phyloP scores from a whole-genome alignment of 2,113 vertebrate species.

The Menura novaehollandiae region DNA sequence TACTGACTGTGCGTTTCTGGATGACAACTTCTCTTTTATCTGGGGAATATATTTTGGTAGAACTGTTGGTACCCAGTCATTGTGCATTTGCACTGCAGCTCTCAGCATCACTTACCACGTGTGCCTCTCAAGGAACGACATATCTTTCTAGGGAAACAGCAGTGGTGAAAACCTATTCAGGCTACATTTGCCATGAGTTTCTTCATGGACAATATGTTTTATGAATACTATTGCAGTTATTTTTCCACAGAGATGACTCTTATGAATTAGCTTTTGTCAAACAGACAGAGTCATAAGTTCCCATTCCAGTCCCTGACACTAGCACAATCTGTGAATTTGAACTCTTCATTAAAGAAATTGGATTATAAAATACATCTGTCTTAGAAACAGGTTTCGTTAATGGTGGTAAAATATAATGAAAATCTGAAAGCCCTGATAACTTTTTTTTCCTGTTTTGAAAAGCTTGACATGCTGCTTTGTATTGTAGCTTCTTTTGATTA shows the following conservation, averaged over 20 bases:
- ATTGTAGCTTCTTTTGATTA: not conserved
- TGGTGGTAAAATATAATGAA: not conserved
- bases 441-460: not conserved
- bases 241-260: not conserved
- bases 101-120: not conserved
- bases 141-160: not conserved
- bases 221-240: not conserved
- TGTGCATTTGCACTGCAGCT: not conserved
- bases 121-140: not conserved
- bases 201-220: not conserved
- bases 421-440: not conserved
- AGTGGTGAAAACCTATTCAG: not conserved
- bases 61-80: not conserved
- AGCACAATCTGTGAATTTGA: not conserved
- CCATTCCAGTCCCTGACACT: not conserved
- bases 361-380: not conserved
- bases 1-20: not conserved
- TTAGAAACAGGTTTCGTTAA: constrained; percentile 9
- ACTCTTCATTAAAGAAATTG: not conserved
- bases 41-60: not conserved
- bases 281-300: not conserved
- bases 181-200: not conserved
- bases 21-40: not conserved
- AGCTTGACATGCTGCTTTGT: not conserved
- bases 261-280: constrained; percentile 16